phyloP scores from a whole-genome alignment of 2,113 vertebrate species.

The Emydura subglobosa region DNA sequence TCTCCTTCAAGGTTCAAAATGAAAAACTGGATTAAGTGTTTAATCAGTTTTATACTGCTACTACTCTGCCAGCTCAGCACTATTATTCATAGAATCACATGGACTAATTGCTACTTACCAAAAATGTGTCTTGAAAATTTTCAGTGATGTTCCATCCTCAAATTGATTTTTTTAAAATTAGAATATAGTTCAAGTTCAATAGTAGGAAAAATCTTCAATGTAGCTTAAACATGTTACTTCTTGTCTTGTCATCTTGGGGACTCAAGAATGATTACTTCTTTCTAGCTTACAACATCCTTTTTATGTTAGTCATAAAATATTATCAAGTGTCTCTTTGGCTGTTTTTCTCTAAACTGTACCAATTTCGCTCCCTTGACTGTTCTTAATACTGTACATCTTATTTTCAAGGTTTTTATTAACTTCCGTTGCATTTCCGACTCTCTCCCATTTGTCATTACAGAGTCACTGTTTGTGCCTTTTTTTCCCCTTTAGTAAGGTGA shows the following conservation, averaged over 20 bases:
- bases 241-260: slow-evolving; percentile 37
- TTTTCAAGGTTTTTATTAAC: neutral
- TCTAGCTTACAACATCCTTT: neutral
- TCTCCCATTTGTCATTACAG: neutral
- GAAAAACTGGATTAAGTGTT: slow-evolving; percentile 7
- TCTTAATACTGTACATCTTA: neutral
- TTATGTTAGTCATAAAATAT: neutral
- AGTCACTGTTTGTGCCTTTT: neutral
- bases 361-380: neutral
- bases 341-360: neutral
- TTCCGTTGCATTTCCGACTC: neutral
- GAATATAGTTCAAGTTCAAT: neutral
- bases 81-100: neutral
- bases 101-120: neutral
- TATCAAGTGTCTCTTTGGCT: neutral
- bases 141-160: neutral
- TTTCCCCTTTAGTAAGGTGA: neutral
- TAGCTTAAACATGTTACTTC: slow-evolving; percentile 51
- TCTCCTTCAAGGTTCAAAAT: slow-evolving; percentile 14
- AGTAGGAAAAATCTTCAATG: neutral
- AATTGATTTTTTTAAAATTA: slow-evolving; percentile 8
- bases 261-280: neutral
- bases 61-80: neutral
- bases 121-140: neutral
- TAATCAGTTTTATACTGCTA: neutral